Conservation (phyloP, 2,888 invertebrate genomes). For the Leucophenga maculata region DNA sequence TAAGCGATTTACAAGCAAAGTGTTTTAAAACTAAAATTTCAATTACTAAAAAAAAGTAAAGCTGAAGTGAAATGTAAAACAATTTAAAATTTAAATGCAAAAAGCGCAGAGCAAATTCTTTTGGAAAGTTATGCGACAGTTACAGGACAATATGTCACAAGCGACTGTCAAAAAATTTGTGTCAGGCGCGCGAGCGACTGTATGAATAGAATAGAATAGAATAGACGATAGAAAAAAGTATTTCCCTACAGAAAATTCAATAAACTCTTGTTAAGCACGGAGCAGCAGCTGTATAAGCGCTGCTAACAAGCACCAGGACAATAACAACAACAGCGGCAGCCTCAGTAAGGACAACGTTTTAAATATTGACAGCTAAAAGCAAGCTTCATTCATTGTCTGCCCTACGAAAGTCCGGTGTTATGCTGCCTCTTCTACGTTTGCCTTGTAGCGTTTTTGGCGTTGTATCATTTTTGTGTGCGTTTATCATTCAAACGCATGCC, state of each 20-base stretch:
- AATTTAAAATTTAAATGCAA: constrained; percentile 63
- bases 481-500: constrained; percentile 35
- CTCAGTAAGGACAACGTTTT: constrained; percentile 59
- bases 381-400: constrained; percentile 2
- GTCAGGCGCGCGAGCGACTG: constrained; percentile 17
- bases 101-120: constrained; percentile 6
- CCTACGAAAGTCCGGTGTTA: constrained; percentile 1
- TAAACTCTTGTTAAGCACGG: constrained; percentile 65
- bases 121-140: neutral
- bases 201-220: constrained; percentile 4
- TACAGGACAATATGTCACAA: constrained; percentile 26
- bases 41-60: constrained; percentile 47
- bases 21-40: constrained; percentile 62
- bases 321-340: constrained; percentile 22
- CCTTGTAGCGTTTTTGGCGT: neutral
- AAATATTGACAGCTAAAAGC: constrained; percentile 58
- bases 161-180: constrained; percentile 39
- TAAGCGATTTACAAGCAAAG: constrained; percentile 63
- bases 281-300: constrained; percentile 38
- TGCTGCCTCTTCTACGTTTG: neutral
- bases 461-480: neutral
- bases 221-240: neutral
- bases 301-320: constrained; percentile 13
- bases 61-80: constrained; percentile 43
- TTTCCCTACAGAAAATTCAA: constrained; percentile 55